Conservation (phyloP, 2,113 vertebrate species). For the Protobothrops flavoviridis region DNA sequence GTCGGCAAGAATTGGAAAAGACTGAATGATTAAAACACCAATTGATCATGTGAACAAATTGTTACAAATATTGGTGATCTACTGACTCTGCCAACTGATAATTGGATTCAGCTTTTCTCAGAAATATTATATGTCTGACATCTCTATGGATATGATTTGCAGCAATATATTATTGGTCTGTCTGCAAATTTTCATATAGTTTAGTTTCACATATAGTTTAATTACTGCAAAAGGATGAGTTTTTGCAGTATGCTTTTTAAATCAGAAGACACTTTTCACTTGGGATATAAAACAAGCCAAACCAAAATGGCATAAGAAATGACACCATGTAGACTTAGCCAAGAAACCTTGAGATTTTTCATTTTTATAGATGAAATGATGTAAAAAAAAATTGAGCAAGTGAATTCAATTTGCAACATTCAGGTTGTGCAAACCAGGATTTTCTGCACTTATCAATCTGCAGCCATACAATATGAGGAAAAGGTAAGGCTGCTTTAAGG, state of each 20-base stretch:
- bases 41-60: background rate
- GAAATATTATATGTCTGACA: background rate
- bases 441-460: background rate
- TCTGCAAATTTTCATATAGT: background rate
- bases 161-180: background rate
- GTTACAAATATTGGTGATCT: background rate
- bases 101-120: background rate
- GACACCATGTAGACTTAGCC: background rate
- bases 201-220: background rate
- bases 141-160: background rate
- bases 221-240: background rate
- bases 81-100: background rate
- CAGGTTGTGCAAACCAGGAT: background rate
- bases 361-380: background rate
- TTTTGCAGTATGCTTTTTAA: background rate
- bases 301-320: background rate
- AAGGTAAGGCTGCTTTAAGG: background rate
- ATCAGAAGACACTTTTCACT: background rate
- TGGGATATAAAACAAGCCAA: background rate
- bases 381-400: background rate
- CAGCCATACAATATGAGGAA: background rate
- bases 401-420: background rate
- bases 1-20: background rate
- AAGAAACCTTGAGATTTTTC: background rate
- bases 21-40: background rate